Evolutionary conservation across 1,140 invertebrate genomes (phyloP), one percentile per base, ranked within the genome.

Genomic region (Tetragnatha versicolor): DNA sequence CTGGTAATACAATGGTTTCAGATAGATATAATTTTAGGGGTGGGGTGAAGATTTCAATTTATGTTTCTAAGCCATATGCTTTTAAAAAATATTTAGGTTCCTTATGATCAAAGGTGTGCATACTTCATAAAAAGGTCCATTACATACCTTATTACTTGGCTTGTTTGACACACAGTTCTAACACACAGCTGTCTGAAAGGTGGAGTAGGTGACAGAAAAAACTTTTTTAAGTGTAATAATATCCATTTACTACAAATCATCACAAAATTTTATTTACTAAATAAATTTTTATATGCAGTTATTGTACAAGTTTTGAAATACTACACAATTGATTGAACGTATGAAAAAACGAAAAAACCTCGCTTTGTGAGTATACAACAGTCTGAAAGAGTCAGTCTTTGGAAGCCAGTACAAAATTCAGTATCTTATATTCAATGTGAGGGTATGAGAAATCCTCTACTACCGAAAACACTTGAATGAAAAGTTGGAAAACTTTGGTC

Each of bases 251-350:
- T 58, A 58, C 55, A 58, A 58, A 58, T 31, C 17, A 33, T 58
- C 31, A 58, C 55, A 58, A 58, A 58, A 58, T 58, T 58, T 58
- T 58, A 58, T 58, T 58, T 58, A 17, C 55, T 58, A 33, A 35
- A 58, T 58, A 58, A 27, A 58, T 20, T 58, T 58, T 58, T 58
- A n/a, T 58, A 9, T 58, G 31, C 55, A 58, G 17, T 14, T 58
- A 58, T 58, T 58, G 35, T 58, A 58, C 55, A 58, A 58, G 35
- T 17, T 58, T 58, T 58, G 55, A 58, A 58, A 58, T 58, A 27
- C 55, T 58, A 58, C 55, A 58, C 55, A 31, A 58, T 33, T 31
- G 17, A n/a, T 58, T n/a, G 55, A 27, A 58, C 22, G 10, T 58
- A 14, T 37, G 12, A 65, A 33, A 7, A 63, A 39, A n/a, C 60